Evolutionary conservation across 23 tunicate species (phyloP).

Genomic region (Corella eumyota): DNA sequence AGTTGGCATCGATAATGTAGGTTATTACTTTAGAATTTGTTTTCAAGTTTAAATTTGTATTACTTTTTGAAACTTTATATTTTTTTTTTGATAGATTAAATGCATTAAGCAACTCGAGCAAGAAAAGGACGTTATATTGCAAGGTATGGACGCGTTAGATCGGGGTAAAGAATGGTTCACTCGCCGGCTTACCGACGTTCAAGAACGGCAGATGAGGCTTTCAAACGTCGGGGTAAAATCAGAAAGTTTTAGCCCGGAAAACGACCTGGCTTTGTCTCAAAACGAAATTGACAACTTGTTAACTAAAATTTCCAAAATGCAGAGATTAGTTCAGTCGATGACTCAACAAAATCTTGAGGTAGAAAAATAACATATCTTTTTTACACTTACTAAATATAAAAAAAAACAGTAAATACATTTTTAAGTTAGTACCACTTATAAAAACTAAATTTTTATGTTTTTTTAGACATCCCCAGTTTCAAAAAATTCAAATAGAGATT

Average conservation of each 20-base stretch:
- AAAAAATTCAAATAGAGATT: not conserved
- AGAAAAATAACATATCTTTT: not conserved
- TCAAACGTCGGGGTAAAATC: conserved; percentile 7
- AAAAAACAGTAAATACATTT: not conserved
- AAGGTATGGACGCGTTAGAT: conserved; percentile 24
- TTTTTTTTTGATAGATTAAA: no score
- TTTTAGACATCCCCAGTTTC: not conserved
- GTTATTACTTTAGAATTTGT: no score
- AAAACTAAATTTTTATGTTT: not conserved
- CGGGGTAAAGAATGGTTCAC: conserved; percentile 21
- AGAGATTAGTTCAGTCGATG: conserved; percentile 6
- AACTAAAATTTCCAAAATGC: conserved; percentile 12
- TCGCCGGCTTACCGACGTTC: conserved; percentile 9
- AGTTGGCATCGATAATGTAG: no score
- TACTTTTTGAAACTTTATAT: no score
- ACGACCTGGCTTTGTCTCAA: conserved; percentile 3
- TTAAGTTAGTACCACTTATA: no score
- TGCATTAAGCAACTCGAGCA: conserved; percentile 30
- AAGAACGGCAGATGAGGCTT: conserved; percentile 6
- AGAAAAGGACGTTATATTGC: conserved; percentile 24
- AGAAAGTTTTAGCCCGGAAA: not conserved
- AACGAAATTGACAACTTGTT: conserved; percentile 7
- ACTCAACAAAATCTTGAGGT: not conserved
- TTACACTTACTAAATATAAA: not conserved
- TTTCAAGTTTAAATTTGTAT: no score